Evolutionary conservation across 2,888 invertebrate genomes (phyloP), one percentile per base, ranked within the genome.

Genomic region (Epinotia bilunana): DNA sequence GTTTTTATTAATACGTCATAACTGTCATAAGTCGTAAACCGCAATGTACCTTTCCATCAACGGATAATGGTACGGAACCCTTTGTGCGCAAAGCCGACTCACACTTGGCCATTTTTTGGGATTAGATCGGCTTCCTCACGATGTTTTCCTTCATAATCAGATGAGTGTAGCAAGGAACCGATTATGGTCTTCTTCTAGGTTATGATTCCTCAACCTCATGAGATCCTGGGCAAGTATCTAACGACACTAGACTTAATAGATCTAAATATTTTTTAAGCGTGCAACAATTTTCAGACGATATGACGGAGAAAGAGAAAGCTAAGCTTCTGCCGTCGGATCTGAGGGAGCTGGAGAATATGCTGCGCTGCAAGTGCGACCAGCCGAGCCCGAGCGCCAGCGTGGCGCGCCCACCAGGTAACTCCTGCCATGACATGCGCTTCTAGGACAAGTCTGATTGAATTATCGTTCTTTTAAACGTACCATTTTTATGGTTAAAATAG

Each of bases 301-400:
- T 79, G 49, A 60, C 76, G 1, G 63, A 75, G 0, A 71, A 72
- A 1, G 79, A 81, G 49, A 76, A 20, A 64, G 16, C 64, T 11
- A 60, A 61, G 53, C 76, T 90, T 12, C 81, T 92, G 67, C 93
- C 93, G 0, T 89, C 93, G 0, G 86, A 87, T n/a, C 73, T 92
- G 58, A 79, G 92, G 0, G 58, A 77, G 3, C 77, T 91, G 18
- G 91, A 92, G 57, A 90, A 90, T 6, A 64, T 91, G 83, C 76
- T 83, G 13, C 83, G 85, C 0, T 93, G 93, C 87, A 93, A 93
- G 72, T 93, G 93, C 55, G 93, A 93, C 78, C 70, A 81, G 3
- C 79, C 73, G 3, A 76, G 83, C 0, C 53, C 83, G 0, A 74
- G 81, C 28, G 74, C 68, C 76, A 78, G 11, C 72, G 28, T 23